Base-by-base conservation (phyloP, 92 coral and sea anemone species). In the Palythoa grandiflora region DNA sequence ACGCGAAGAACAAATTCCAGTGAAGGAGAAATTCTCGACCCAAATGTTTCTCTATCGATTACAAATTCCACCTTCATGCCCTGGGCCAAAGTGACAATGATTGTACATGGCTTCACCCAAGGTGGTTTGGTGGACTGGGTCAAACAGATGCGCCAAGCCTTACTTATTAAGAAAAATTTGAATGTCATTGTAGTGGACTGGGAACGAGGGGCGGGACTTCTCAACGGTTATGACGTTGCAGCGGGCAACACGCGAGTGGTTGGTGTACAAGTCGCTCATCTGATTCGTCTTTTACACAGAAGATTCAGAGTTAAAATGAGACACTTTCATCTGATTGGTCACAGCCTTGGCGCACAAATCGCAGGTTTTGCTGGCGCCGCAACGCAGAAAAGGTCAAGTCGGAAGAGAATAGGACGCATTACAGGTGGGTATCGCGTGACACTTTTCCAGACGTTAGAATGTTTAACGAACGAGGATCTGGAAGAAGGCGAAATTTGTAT, bases 111-210 rank as follows among this genome's bases (percentile, higher is more conserved):
- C 13, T 96, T 89, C 80, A 89, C 77, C 37, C 96, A 95, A 65
- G 86, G 54, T 40, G 98, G 98, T 15, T 44, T 83, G 65, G 87
- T 74, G 15, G 84, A 77, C 54, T 96, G 98, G 98, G 91, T 96
- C 10, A 72, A 39, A 68, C 79, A 87, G 20, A 93, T 96, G 95
- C 84, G 73, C 3, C 66, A 68, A 35, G 95, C 94, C 53, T 92
- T 96, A 35, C 85, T 96, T 85, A 91, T 88, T 16, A 90, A 89
- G 17, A 93, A 91, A 7, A 70, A 81, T 21, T 85, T 90, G 92
- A 96, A 96, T 37, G 91, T 96, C 38, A 89, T 96, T 47, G 94
- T 93, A 72, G 95, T 96, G 72, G 92, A 95, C 90, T 96, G 98
- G 98, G 93, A 86, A 21, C 89, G 17, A 70, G 97, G 95, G 14